Evolutionary conservation across 2,113 vertebrate species (phyloP), one percentile per base, ranked within the genome.

Genomic region (Chrysemys picta): DNA sequence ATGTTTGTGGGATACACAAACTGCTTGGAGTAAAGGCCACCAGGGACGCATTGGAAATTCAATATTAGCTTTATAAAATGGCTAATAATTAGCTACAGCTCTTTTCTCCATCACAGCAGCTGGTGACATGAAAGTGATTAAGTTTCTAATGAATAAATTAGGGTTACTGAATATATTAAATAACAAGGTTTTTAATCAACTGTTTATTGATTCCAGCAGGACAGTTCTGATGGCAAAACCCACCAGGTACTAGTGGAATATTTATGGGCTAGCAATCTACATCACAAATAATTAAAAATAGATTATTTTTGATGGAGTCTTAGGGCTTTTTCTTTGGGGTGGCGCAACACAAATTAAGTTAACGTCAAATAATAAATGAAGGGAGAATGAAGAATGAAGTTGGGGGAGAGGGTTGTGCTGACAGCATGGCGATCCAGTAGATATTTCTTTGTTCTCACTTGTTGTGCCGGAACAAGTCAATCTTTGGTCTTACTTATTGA

Each of bases 81-180:
- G 97, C 98, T 98, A 98, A 98, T 99, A 98, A 99, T 99, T 98
- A 98, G 98, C 93, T 95, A 96, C 97, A 98, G 97, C 97, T 98
- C 98, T 97, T 98, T 97, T 98, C 96, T 98, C 97, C 96, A 90
- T 95, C 95, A 96, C 95, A 90, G 95, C 97, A 98, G 98, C 97
- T 97, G 97, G 98, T 97, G 98, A 98, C 98, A 98, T 98, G 97
- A 98, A 98, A 98, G 98, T 98, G 98, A 97, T 98, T 98, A 97
- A 90, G 96, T 98, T 98, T 98, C 98, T 98, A 96, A 98, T 98
- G 97, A 97, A 97, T 97, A 95, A 97, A 97, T 98, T 98, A 97
- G 92, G 95, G 95, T 98, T 97, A 97, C 95, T 96, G 97, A 97
- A 96, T 97, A 96, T 97, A 98, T 98, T 98, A 98, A 97, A 97